These are phyloP conservation scores for Albula goreensis DNA, from an alignment of 2,113 vertebrate species.

Conservation along the genomic window DNA sequence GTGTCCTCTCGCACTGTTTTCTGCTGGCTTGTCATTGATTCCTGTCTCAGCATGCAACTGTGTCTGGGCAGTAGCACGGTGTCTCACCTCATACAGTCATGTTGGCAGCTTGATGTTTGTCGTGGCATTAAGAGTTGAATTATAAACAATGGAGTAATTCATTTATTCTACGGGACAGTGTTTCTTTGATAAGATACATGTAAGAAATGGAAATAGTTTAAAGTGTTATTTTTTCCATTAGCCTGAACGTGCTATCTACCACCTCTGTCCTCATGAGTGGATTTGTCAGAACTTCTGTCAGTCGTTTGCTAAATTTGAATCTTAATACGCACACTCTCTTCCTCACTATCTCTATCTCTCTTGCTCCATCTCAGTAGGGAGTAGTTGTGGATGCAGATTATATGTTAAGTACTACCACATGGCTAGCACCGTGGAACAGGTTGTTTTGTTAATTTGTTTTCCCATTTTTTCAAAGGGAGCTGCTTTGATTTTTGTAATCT, in stretches of 20 bases:
- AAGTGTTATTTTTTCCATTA: neutral
- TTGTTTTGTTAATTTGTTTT: neutral
- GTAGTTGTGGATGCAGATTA: neutral
- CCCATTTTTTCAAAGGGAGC: neutral
- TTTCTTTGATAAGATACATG: neutral
- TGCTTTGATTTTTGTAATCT: neutral
- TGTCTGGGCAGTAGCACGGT: neutral
- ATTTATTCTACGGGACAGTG: neutral
- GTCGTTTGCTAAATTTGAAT: neutral
- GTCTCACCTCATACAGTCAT: neutral
- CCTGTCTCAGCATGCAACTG: neutral
- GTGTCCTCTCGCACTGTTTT: neutral
- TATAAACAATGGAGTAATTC: neutral
- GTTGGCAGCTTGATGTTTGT: neutral
- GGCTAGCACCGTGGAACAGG: neutral
- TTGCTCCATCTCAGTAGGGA: no score
- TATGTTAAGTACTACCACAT: neutral
- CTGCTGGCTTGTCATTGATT: neutral
- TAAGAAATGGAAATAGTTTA: neutral
- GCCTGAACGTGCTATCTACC: neutral
- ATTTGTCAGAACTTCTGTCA: neutral
- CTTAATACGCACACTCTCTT: neutral
- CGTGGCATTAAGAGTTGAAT: neutral
- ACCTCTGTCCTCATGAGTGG: neutral
- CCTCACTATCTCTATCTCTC: constrained; percentile 19